Evolutionary conservation across 2,888 invertebrate species (phyloP), one percentile per base, ranked within the genome.

Genomic region (Mythimna ferrago): DNA sequence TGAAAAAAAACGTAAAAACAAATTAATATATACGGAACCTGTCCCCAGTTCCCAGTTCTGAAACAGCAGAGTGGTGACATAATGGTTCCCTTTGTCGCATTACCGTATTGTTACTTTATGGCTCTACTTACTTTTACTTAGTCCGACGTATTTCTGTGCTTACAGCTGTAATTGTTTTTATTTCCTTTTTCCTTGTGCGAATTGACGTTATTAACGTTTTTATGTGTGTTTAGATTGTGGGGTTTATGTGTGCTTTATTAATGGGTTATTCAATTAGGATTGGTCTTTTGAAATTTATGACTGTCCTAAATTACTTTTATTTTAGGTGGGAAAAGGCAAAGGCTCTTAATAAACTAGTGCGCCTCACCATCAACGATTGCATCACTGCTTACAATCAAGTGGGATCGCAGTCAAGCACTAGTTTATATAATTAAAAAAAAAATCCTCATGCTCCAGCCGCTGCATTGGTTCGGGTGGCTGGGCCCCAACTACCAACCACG

Each of bases 71-170:
- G 71, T 68, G 72, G 66, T 80, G 82, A 85, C 80, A 71, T 83
- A 85, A 87, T 78, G 80, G 79, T 60, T 79, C 76, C 81, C 80
- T 85, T 85, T 84, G 77, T 84, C 80, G 74, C 85, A 83, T 84
- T 83, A 83, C 83, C 73, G 78, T 69, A 83, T 80, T 79, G 76
- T 78, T 74, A 77, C 67, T 84, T 84, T 86, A 89, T 80, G 67
- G 32, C 69, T 41, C 72, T 78, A 83, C 84, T 87, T 79, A 84
- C 79, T 81, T 80, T 76, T 79, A 77, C 82, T 85, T 78, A 83
- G 79, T 65, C 65, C 66, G 65, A 78, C 80, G 80, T 80, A 82
- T 82, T 79, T 81, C 78, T 62, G 73, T 76, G 71, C 75, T 79
- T 75, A 80, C 66, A 35, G 14, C 60, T 62, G 81, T 84, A 81